Base-by-base conservation (phyloP, 2,888 invertebrate species). In the Cyclophora albipunctata region DNA sequence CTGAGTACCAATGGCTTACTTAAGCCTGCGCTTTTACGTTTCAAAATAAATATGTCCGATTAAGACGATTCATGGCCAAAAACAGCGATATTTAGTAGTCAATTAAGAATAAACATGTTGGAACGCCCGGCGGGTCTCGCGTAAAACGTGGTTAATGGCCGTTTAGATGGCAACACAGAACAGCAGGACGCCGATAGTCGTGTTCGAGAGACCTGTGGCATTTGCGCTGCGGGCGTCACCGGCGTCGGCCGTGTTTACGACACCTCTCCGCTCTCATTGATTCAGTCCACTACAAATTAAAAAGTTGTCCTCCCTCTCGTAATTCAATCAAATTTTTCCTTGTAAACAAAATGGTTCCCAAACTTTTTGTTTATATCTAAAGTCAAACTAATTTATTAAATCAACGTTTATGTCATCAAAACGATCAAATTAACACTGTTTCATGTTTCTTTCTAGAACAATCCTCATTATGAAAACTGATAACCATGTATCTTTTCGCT, bases 11-110 rank as follows among this genome's bases (percentile, higher is more conserved):
- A 75, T 70, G 69, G 66, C 70, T 75, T 62, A 78, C 71, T 75
- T 73, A 71, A 62, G 59, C 60, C 64, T 68, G 64, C 62, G 63
- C 67, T 71, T 71, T 62, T 58, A 66, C 69, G 69, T 64, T 67
- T 71, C 69, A 70, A 67, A 77, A 82, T 83, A 85, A 84, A 84
- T 74, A 84, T 71, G 78, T 81, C 80, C 66, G 75, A 74, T 78
- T 75, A 73, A 81, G 72, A 69, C 76, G 80, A 83, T 81, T 78
- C 77, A 81, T 73, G 78, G 72, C 71, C 73, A 81, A 84, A 71
- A 82, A 81, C 77, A 78, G 82, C 71, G 69, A 80, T 81, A 81
- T 85, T 85, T 85, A 85, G 76, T 74, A 83, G 81, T 78, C 76
- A 81, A 86, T 84, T 81, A 81, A 75, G 73, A 73, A 76, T 78